These are phyloP conservation scores for Drosophila tani DNA, from an alignment of 1,140 invertebrate species.

Conservation along the genomic window DNA sequence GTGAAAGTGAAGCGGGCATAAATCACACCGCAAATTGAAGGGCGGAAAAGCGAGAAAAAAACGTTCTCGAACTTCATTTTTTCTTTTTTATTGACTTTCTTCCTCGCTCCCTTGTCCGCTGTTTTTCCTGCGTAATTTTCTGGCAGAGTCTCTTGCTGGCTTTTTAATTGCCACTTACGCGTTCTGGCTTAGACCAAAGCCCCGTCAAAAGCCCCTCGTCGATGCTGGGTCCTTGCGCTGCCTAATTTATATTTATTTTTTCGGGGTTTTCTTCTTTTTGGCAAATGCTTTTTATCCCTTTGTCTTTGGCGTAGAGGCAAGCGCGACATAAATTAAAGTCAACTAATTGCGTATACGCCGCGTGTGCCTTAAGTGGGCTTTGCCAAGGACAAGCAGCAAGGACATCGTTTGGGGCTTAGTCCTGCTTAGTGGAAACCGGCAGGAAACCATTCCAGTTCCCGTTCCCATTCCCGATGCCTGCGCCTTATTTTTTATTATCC, in stretches of 20 bases:
- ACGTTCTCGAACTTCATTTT: conserved; percentile 41
- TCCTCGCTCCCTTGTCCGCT: background rate
- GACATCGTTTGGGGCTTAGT: conserved; percentile 29
- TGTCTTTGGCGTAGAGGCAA: conserved; percentile 54
- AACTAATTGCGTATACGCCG: conserved; percentile 81
- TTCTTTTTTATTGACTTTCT: conserved; percentile 19
- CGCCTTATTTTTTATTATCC: conserved; percentile 59
- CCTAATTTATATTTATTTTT: conserved; percentile 62
- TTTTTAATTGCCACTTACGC: conserved; percentile 79
- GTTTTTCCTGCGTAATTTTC: conserved; percentile 17
- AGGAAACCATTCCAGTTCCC: conserved; percentile 4
- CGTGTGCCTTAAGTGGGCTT: conserved; percentile 75
- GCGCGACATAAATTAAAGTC: conserved; percentile 55
- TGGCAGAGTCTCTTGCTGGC: conserved; percentile 39
- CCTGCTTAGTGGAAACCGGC: conserved; percentile 26
- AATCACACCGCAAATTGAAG: conserved; percentile 36
- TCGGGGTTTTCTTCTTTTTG: conserved; percentile 6
- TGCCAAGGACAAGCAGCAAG: conserved; percentile 39
- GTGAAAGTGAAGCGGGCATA: conserved; percentile 42
- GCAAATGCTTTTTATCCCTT: conserved; percentile 74
- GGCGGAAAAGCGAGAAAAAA: background rate
- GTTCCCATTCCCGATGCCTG: conserved; percentile 18
- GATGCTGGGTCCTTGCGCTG: conserved; percentile 33
- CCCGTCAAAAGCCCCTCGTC: conserved; percentile 27
- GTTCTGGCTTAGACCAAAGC: conserved; percentile 58